Evolutionary conservation across 2,888 invertebrate genomes (phyloP).

Genomic region (Neoaliturus tenellus): DNA sequence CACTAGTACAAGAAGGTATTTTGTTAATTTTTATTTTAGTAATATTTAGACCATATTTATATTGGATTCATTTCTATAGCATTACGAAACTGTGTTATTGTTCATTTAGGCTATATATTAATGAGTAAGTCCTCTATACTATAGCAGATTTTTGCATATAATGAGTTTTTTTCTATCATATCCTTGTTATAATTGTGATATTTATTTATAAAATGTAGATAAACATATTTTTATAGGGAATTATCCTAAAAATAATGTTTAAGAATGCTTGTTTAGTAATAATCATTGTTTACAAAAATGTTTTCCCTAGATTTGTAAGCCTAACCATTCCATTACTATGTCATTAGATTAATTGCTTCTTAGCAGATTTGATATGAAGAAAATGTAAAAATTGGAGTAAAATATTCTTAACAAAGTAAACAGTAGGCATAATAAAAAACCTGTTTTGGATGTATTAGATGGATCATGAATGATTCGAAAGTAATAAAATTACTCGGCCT

Average conservation of each 20-base stretch:
- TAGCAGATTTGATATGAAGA: background rate
- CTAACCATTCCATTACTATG: too few species aligned
- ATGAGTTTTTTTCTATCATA: background rate
- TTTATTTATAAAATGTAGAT: slow-evolving; percentile 6
- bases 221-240: slow-evolving; percentile 17
- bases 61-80: background rate
- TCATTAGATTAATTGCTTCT: too few species aligned
- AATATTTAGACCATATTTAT: background rate
- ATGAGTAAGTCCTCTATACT: background rate
- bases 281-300: background rate
- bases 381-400: background rate
- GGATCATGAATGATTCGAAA: too few species aligned
- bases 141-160: background rate
- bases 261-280: background rate
- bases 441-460: slow-evolving; percentile 22
- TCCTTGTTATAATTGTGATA: background rate
- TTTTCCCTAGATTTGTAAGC: too few species aligned
- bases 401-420: background rate
- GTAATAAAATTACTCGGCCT: too few species aligned
- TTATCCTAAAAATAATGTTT: background rate
- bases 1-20: background rate
- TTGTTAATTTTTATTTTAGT: background rate
- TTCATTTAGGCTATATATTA: too few species aligned
- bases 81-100: too few species aligned
- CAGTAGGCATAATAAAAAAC: background rate